Evolutionary conservation across 2,113 vertebrate species (phyloP), one percentile per base, ranked within the genome.

Genomic region (Sorex fumeus): DNA sequence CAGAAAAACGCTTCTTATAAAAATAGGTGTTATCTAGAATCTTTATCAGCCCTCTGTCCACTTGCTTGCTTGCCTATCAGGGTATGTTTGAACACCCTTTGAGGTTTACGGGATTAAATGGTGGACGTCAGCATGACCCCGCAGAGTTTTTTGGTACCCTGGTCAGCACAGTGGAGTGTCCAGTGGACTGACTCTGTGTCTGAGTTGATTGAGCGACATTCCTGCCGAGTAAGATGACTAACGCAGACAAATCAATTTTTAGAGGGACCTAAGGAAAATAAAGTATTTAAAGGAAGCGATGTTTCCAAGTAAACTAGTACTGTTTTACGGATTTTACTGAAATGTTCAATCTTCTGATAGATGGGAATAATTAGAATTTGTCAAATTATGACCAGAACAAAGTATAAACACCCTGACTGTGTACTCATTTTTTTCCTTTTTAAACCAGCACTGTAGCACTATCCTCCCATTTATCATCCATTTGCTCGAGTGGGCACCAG

Each of bases 391-490:
- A 40, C 40, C 32, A 72, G 13, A 30, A 3, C 36, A 6, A 82
- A 53, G 57, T 12, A 45, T 0, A 47, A 36, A 62, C 6, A 19
- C 87, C 71, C 50, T 50, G 36, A 57, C 71, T 47, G 30, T 70
- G 0, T 80, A 43, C 34, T 50, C 50, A 57, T 57, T 62, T 5
- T 74, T 40, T n/a, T n/a, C n/a, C 45, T 74, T 89, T 94, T n/a
- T 77, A 81, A 95, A 89, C 47, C 27, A 67, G 15, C 36, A 62
- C n/a, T n/a, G n/a, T n/a, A n/a, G n/a, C n/a, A n/a, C n/a, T n/a
- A n/a, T n/a, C n/a, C n/a, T n/a, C n/a, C n/a, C n/a, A n/a, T n/a
- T n/a, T n/a, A n/a, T n/a, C n/a, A n/a, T n/a, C n/a, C n/a, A n/a
- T n/a, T n/a, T n/a, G n/a, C n/a, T n/a, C n/a, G n/a, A n/a, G n/a